Conservation (phyloP, 2,113 vertebrate species). For the Rana temporaria region DNA sequence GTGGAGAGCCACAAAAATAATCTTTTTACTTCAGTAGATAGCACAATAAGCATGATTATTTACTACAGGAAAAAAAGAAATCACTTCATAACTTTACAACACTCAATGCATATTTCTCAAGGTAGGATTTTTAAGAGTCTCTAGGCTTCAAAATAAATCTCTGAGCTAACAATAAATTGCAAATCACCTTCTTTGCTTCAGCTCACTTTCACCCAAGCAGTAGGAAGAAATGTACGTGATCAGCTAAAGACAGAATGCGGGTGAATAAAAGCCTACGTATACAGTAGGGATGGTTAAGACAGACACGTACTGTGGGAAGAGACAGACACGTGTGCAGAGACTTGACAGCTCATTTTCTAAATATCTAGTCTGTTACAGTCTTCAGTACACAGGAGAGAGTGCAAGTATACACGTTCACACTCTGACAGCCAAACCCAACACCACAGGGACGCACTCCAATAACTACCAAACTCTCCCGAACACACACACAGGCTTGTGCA, state of each 20-base stretch:
- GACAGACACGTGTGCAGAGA: background rate
- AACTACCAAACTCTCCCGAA: background rate
- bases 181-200: too few species aligned
- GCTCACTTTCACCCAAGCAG: too few species aligned
- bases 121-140: too few species aligned
- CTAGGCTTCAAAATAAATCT: too few species aligned
- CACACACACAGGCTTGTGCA: background rate
- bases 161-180: too few species aligned
- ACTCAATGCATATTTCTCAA: too few species aligned
- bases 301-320: conserved; percentile 6
- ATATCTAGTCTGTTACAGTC: conserved; percentile 20
- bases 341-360: conserved; percentile 11
- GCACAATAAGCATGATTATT: too few species aligned
- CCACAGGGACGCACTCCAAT: conserved; percentile 20
- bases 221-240: background rate
- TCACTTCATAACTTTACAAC: too few species aligned
- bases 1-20: too few species aligned
- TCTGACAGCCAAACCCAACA: conserved; percentile 30
- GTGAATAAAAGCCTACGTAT: background rate
- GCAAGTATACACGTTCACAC: conserved; percentile 44
- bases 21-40: too few species aligned
- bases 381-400: conserved; percentile 22
- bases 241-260: background rate
- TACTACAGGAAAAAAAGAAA: too few species aligned
- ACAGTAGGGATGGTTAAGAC: background rate